These are phyloP conservation scores for Barbus barbus DNA, from an alignment of 2,113 vertebrate species.

Conservation along the genomic window DNA sequence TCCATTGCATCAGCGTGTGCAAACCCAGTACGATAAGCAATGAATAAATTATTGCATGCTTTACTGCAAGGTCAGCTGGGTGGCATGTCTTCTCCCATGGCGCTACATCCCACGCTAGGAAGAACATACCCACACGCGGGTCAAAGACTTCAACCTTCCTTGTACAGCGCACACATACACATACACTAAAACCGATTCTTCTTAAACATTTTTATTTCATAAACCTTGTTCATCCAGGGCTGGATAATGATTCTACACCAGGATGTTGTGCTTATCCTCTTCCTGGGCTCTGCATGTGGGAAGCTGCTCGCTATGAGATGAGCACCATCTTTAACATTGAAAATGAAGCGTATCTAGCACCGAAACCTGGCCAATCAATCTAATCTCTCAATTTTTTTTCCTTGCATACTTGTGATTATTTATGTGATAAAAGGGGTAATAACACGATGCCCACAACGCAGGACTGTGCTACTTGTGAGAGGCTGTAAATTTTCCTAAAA, in stretches of 20 bases:
- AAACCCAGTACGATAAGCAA: constrained; percentile 61
- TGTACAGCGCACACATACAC: constrained; percentile 29
- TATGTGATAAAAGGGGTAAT: constrained; percentile 14
- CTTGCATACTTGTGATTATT: constrained; percentile 2
- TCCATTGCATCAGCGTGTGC: constrained; percentile 33
- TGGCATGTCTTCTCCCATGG: constrained; percentile 61
- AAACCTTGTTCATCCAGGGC: not conserved
- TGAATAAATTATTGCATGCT: constrained; percentile 66
- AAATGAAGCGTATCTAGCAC: not conserved
- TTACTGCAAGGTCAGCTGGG: constrained; percentile 65
- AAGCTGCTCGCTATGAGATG: constrained; percentile 57
- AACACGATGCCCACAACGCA: not conserved
- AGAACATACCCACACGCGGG: constrained; percentile 50
- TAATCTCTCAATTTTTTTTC: not conserved
- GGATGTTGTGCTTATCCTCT: constrained; percentile 9
- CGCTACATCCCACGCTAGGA: constrained; percentile 62
- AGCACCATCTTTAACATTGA: constrained; percentile 31
- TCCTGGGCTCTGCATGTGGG: constrained; percentile 62
- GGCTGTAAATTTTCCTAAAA: constrained; percentile 63
- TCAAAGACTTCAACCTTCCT: constrained; percentile 36
- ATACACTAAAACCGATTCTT: constrained; percentile 48
- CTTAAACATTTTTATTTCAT: not conserved
- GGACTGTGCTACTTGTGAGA: constrained; percentile 31
- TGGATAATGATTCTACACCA: constrained; percentile 45
- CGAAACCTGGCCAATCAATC: constrained; percentile 1